These are phyloP conservation scores for Sinhomidia bicolor DNA, from an alignment of 2,888 invertebrate species.

Conservation along the genomic window DNA sequence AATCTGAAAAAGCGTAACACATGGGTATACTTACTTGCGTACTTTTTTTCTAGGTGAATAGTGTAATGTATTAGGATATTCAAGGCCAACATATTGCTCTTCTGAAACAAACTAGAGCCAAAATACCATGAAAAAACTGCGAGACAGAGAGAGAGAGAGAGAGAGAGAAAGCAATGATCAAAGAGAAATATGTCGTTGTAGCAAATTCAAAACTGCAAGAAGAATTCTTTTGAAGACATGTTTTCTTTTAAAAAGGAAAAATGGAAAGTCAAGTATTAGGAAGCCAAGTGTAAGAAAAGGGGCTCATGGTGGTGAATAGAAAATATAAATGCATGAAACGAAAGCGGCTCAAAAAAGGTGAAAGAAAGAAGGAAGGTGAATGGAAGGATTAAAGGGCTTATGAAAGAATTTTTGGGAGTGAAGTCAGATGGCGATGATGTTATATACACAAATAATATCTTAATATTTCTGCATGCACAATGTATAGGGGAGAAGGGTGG, in stretches of 20 bases:
- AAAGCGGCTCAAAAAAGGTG: not conserved
- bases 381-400: conserved; percentile 57
- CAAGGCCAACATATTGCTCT: conserved; percentile 29
- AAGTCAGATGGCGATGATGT: conserved; percentile 16
- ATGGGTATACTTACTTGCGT: not conserved
- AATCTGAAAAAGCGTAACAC: not conserved
- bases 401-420: conserved; percentile 1
- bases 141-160: not conserved
- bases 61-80: conserved; percentile 1
- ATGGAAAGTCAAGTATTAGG: conserved; percentile 38
- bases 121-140: conserved; percentile 36
- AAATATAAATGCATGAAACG: conserved; percentile 4
- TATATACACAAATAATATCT: conserved; percentile 6
- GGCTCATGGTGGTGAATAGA: conserved; percentile 37
- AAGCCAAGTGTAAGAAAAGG: conserved; percentile 32
- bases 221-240: conserved; percentile 9
- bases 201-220: not conserved
- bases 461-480: not conserved
- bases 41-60: not conserved
- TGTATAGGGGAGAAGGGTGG: not conserved
- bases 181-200: conserved; percentile 20
- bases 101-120: conserved; percentile 10
- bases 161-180: conserved; percentile 24
- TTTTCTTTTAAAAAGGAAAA: conserved; percentile 25
- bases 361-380: conserved; percentile 47